A percentile compares a stretch with the other conserved stretches of the same genome.
Conservation (phyloP, 2,888 invertebrate species). For the Hirtodrosophila confusa region DNA sequence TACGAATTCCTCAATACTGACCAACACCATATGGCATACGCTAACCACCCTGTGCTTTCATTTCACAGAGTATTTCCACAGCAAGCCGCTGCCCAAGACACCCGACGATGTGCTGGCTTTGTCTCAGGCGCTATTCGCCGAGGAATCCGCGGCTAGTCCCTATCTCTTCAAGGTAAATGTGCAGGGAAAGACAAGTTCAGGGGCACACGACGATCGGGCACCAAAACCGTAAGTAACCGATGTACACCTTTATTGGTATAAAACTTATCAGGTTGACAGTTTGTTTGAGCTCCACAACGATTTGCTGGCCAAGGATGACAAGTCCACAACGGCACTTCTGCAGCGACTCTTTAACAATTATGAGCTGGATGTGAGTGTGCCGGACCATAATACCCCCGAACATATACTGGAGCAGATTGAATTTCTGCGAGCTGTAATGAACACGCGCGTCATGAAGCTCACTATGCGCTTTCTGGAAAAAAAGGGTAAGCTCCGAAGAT, state of each 20-base stretch:
- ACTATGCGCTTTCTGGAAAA: conserved; percentile 70
- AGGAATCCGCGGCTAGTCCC: conserved; percentile 66
- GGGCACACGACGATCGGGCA: conserved; percentile 74
- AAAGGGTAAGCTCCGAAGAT: conserved; percentile 41
- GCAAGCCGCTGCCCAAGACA: conserved; percentile 62
- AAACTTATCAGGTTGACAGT: conserved; percentile 33
- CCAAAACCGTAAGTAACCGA: conserved; percentile 66
- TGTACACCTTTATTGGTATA: too few species aligned
- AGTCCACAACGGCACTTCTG: conserved; percentile 71
- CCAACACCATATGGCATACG: neutral
- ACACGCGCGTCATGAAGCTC: conserved; percentile 75
- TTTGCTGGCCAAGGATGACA: conserved; percentile 53
- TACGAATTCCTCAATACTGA: conserved; percentile 25
- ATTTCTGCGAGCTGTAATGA: conserved; percentile 72
- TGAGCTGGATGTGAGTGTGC: conserved; percentile 61
- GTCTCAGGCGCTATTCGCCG: conserved; percentile 64
- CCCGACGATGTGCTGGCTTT: conserved; percentile 65
- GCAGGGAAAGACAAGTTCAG: conserved; percentile 74
- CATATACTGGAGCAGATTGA: conserved; percentile 74
- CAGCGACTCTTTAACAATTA: conserved; percentile 78
- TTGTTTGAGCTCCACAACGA: conserved; percentile 72
- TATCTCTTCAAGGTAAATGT: conserved; percentile 72
- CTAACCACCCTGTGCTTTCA: neutral
- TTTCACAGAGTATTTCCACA: conserved; percentile 72
- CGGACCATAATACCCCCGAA: conserved; percentile 63